phyloP scores from a whole-genome alignment of 2,113 vertebrate species.

The human region GRCh38 chr15:40223001-40223500 shows the following conservation, averaged over 20 bases:
- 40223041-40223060: not conserved
- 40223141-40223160: not conserved
- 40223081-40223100: not conserved
- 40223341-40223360: not conserved
- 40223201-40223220: not conserved
- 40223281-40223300: not conserved
- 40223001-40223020: not conserved
- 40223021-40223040: conserved; percentile 20
- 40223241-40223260: not conserved
- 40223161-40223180: not conserved
- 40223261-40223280: not conserved
- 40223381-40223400: not conserved
- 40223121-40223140: conserved; percentile 29
- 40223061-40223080: not conserved
- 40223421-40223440: not conserved
- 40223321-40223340: not conserved
- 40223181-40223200: not conserved
- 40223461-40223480: conserved; percentile 11
- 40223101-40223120: conserved; percentile 26
- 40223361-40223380: not conserved
- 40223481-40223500: not conserved
- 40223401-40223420: not conserved
- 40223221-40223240: not conserved
- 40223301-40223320: not conserved
- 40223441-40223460: not conserved